These are phyloP conservation scores for Sebastolobus alascanus DNA, from an alignment of 2,797 vertebrate species.

Conservation along the genomic window DNA sequence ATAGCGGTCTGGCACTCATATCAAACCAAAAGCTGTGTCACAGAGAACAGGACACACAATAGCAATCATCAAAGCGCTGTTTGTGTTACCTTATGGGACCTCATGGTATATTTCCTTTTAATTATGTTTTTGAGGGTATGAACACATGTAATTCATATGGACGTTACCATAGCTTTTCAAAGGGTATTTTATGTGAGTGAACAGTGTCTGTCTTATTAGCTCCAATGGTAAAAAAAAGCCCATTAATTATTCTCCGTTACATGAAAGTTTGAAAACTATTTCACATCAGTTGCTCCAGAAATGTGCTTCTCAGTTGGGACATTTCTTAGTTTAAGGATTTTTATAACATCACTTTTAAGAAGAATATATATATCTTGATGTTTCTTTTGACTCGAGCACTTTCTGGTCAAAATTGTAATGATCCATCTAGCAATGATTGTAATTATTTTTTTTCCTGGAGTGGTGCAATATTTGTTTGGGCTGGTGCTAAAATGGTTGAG, in stretches of 20 bases:
- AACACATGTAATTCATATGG: not conserved
- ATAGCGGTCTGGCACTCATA: conserved; percentile 1
- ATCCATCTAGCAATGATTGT: no score
- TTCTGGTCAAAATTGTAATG: not conserved
- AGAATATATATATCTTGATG: no score
- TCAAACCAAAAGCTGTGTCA: conserved; percentile 5
- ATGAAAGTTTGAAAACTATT: conserved; percentile 7
- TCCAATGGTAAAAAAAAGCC: not conserved
- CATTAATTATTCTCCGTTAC: not conserved
- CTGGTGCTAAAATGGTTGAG: not conserved
- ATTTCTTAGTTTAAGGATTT: not conserved
- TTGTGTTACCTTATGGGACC: conserved; percentile 35
- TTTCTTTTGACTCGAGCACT: not conserved
- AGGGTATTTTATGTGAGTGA: not conserved
- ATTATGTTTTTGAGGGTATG: conserved; percentile 5
- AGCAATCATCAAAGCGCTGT: conserved; percentile 5
- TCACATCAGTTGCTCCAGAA: not conserved
- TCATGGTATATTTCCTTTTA: not conserved
- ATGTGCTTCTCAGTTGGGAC: not conserved
- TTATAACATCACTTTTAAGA: not conserved
- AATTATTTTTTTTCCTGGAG: not conserved
- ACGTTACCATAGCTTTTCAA: not conserved
- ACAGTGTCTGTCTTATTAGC: not conserved
- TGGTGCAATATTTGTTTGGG: not conserved
- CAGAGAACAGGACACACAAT: conserved; percentile 23